Conservation (phyloP, 2,797 vertebrate genomes). For the Mormyrus hasselquistii region DNA sequence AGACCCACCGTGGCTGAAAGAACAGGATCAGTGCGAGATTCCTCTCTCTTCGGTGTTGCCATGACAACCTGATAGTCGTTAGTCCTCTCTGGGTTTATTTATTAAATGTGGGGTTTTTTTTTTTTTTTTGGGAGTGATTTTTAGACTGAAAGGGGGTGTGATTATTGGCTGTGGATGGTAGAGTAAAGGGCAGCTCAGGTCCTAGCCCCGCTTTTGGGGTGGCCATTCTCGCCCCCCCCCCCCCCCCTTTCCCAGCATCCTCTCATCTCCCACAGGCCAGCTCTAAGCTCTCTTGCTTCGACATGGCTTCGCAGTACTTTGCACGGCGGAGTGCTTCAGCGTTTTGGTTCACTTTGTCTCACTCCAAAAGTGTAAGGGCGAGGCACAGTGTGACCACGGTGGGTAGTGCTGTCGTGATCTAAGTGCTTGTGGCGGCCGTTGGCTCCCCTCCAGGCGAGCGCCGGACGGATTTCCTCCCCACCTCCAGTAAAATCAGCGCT, state of each 20-base stretch:
- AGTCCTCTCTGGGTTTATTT: slow-evolving; percentile 21
- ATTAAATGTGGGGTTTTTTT: background rate
- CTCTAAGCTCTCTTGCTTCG: background rate
- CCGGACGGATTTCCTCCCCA: background rate
- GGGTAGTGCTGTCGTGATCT: background rate
- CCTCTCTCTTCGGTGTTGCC: slow-evolving; percentile 26
- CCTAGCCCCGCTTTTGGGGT: background rate
- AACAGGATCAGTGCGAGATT: slow-evolving; percentile 17
- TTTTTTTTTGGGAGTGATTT: background rate
- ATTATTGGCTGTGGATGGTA: background rate
- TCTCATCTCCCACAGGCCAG: background rate
- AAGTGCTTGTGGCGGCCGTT: background rate
- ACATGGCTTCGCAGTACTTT: background rate
- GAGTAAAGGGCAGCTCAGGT: background rate
- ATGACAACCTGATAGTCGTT: slow-evolving; percentile 1
- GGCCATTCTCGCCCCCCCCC: background rate
- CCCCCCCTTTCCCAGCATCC: background rate
- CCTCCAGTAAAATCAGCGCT: background rate
- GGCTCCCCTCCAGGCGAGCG: background rate
- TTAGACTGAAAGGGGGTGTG: background rate
- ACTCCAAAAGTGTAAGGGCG: background rate
- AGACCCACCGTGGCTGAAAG: background rate
- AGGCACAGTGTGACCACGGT: background rate
- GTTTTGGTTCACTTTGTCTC: background rate
- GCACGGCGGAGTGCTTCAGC: background rate